Evolutionary conservation across 2,113 vertebrate genomes (phyloP), one percentile per base, ranked within the genome.

Genomic region (Zosterops japonicus): DNA sequence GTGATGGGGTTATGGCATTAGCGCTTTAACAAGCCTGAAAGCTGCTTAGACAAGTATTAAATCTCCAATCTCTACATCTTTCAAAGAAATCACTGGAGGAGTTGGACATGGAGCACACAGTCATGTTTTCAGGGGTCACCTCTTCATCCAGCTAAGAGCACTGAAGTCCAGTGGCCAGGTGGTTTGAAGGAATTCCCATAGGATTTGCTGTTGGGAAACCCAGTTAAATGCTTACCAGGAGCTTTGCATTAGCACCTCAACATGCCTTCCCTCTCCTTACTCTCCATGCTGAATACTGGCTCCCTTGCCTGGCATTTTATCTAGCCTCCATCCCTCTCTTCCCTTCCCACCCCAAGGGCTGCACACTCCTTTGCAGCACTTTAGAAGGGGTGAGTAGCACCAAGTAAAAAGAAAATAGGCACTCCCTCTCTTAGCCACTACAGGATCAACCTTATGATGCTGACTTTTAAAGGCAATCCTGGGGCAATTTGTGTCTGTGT

Each of bases 1-100:
- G 75, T 90, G 87, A 44, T 24, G 13, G 80, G 27, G 70, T 90
- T 96, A 97, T 79, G 68, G 41, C 88, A 93, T 97, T 97, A 97
- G 95, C 87, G 88, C 4, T 9, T 96, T 90, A 97, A 74, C 75
- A 14, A 16, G n/a, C 31, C 77, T 93, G 23, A 95, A 97, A 98
- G 95, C 93, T 71, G 64, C 93, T 98, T 97, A 97, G 69, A 31
- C 49, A 69, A 92, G 65, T 57, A 70, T 69, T 97, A 96, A 84
- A 85, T 92, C 90, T 89, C 39, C 94, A 96, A 96, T 92, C 96
- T 96, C 83, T 96, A 56, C 27, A 42, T 89, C 89, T 86, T 96
- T 84, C 83, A 92, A 42, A 57, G 17, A 93, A 83, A 90, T 88
- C 64, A 52, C 20, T 94, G 88, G 87, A 97, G 80, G 83, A 97